Conservation (phyloP, 53 echinoderm and acorn worm species). For the Hippasteria phrygiana region DNA sequence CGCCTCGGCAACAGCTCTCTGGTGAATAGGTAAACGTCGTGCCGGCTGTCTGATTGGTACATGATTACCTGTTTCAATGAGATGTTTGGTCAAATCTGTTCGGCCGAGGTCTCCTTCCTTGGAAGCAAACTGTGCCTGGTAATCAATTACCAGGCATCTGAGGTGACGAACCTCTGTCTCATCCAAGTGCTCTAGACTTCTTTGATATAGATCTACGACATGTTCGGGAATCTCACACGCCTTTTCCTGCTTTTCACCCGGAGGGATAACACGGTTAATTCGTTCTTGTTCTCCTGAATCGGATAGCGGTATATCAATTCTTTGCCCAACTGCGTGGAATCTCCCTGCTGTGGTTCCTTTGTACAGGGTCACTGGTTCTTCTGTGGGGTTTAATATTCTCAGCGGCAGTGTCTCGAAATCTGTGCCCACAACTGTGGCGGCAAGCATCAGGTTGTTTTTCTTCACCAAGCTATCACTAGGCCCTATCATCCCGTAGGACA, state of each 20-base stretch:
- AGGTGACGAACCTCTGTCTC: background rate
- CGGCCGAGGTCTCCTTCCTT: constrained; percentile 43
- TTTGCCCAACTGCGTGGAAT: constrained; percentile 23
- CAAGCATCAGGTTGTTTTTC: constrained; percentile 33
- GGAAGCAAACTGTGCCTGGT: constrained; percentile 35
- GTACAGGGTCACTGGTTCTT: constrained; percentile 37
- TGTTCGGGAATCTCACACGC: constrained; percentile 3
- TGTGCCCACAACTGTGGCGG: constrained; percentile 30
- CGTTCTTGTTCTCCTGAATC: background rate
- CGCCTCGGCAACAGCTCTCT: constrained; percentile 41
- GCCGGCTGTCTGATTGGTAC: constrained; percentile 57
- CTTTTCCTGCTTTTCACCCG: background rate
- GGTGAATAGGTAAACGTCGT: constrained; percentile 51
- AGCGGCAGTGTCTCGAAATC: constrained; percentile 6
- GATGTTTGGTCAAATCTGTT: constrained; percentile 44
- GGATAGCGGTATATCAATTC: background rate
- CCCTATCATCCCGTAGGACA: constrained; percentile 4
- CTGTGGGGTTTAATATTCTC: constrained; percentile 34
- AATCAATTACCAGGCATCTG: background rate
- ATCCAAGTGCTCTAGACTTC: background rate
- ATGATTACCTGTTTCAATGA: constrained; percentile 15
- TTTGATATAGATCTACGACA: background rate
- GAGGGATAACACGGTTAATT: background rate
- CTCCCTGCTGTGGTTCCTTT: constrained; percentile 60
- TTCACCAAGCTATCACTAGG: constrained; percentile 17